These are phyloP conservation scores for Chelonus insularis DNA, from an alignment of 1,140 invertebrate genomes.

Conservation along the genomic window DNA sequence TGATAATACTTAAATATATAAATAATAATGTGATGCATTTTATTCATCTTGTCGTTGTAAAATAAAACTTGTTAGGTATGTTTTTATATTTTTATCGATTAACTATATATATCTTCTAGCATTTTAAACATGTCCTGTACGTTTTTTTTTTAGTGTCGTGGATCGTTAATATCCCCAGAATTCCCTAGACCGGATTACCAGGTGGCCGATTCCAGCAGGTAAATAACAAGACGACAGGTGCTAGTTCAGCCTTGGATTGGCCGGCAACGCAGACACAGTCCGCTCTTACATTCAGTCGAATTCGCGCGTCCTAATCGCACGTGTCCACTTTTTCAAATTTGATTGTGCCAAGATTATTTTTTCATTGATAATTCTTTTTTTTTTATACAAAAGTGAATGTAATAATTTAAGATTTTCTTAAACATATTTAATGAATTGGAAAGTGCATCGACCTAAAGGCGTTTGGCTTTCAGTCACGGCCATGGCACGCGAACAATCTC, in stretches of 20 bases:
- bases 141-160: neutral
- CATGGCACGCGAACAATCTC: constrained; percentile 15
- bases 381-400: too few relatives aligned
- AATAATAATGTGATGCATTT: too few relatives aligned
- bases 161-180: neutral
- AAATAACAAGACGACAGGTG: constrained; percentile 8
- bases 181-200: constrained; percentile 1
- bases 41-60: too few relatives aligned
- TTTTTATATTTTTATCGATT: too few relatives aligned
- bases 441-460: neutral
- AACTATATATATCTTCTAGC: too few relatives aligned
- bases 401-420: too few relatives aligned
- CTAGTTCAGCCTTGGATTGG: neutral
- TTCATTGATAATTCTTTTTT: neutral
- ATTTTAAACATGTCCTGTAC: too few relatives aligned
- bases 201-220: constrained; percentile 6
- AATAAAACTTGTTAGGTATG: too few relatives aligned
- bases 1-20: too few relatives aligned
- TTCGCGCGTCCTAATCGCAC: constrained; percentile 11
- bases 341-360: neutral
- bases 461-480: neutral
- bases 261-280: constrained; percentile 3
- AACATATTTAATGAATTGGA: neutral
- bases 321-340: neutral
- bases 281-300: neutral